phyloP scores from a whole-genome alignment of 2,113 vertebrate genomes.

The Leptocoma aspasia region DNA sequence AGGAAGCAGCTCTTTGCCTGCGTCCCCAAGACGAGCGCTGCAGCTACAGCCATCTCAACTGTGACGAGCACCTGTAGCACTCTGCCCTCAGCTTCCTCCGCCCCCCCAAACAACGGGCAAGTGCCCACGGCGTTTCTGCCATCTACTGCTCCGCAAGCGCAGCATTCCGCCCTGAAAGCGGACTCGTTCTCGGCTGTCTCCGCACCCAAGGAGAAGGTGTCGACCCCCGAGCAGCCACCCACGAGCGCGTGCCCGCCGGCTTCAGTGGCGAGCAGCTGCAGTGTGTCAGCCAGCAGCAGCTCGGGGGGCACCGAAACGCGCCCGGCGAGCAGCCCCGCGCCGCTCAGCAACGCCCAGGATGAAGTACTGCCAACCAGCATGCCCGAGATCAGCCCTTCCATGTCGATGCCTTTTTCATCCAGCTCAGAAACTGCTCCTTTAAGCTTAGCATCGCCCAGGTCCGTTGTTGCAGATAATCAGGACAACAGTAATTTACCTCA shows the following conservation, averaged over 20 bases:
- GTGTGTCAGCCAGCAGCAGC: slow-evolving; percentile 70
- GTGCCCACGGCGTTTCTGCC: slow-evolving; percentile 77
- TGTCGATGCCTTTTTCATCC: slow-evolving; percentile 81
- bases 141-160: slow-evolving; percentile 70
- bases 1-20: slow-evolving; percentile 92
- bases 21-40: slow-evolving; percentile 81
- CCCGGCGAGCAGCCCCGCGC: slow-evolving; percentile 53
- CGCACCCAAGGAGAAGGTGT: slow-evolving; percentile 82
- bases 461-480: slow-evolving; percentile 82
- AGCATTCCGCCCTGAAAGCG: slow-evolving; percentile 77
- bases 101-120: slow-evolving; percentile 67
- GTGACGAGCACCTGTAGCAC: slow-evolving; percentile 75
- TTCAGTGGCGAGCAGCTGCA: slow-evolving; percentile 59
- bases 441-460: slow-evolving; percentile 75
- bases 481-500: slow-evolving; percentile 90
- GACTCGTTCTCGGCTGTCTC: slow-evolving; percentile 77
- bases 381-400: slow-evolving; percentile 76
- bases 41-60: slow-evolving; percentile 72
- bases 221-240: slow-evolving; percentile 68
- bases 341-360: slow-evolving; percentile 57
- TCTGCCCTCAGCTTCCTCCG: slow-evolving; percentile 72
- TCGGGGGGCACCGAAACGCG: slow-evolving; percentile 68
- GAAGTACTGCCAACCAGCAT: slow-evolving; percentile 74
- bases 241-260: slow-evolving; percentile 45
- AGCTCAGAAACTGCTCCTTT: slow-evolving; percentile 81